phyloP scores from a whole-genome alignment of 2,797 vertebrate genomes.

The Crax fasciolata region DNA sequence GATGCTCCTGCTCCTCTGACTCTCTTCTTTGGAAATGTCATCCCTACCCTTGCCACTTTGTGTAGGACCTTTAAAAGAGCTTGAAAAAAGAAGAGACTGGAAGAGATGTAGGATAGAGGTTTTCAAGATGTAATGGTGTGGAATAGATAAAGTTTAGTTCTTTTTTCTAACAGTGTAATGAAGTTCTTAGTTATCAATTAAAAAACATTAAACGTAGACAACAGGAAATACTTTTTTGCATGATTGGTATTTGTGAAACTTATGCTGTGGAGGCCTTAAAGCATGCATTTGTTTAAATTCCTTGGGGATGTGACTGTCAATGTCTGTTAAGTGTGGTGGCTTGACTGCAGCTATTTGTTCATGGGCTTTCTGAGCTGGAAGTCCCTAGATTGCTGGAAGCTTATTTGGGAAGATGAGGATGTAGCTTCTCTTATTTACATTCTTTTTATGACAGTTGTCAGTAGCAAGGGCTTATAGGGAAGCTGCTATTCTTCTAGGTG shows the following conservation, averaged over 20 bases:
- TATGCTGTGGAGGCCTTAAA: neutral
- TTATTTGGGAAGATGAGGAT: neutral
- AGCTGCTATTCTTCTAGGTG: neutral
- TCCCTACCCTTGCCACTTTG: neutral
- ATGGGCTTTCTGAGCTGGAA: neutral
- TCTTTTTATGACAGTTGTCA: neutral
- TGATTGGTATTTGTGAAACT: neutral
- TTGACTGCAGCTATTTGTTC: neutral
- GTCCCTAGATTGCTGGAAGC: neutral
- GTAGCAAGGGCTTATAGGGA: neutral
- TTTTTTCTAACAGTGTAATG: neutral
- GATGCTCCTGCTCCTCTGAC: neutral
- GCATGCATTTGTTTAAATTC: neutral
- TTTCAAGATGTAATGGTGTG: neutral
- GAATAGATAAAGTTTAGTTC: neutral
- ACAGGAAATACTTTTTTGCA: neutral
- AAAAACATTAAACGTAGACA: neutral
- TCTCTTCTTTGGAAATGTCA: neutral
- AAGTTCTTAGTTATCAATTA: neutral
- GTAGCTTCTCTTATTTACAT: neutral
- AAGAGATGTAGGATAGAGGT: neutral
- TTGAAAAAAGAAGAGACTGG: neutral
- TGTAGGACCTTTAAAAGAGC: neutral
- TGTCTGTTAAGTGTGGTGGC: neutral
- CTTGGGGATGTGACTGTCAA: neutral